Percentiles rank a stretch among this genome's conserved stretches.
Conservation (phyloP, 1,140 invertebrate species). For the Eueides isabella region DNA sequence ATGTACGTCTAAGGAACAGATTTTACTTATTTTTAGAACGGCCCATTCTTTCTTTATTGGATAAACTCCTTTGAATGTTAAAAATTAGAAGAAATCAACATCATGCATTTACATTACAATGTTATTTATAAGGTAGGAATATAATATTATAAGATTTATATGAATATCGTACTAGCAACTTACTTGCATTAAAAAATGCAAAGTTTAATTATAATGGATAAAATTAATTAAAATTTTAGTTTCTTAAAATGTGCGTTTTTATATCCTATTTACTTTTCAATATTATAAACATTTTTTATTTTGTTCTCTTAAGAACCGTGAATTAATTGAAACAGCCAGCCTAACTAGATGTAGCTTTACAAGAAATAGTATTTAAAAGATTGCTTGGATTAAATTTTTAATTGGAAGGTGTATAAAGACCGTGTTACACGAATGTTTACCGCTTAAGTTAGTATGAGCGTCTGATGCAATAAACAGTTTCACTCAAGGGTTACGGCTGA, state of each 20-base stretch:
- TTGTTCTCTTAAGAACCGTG: constrained; percentile 6
- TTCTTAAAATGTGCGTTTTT: constrained; percentile 9
- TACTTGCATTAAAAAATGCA: background rate
- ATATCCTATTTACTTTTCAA: constrained; percentile 1
- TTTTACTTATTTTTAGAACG: background rate
- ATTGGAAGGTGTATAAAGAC: constrained; percentile 33
- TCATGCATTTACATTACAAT: background rate
- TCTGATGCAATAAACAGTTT: constrained; percentile 1
- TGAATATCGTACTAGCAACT: too few relatives aligned
- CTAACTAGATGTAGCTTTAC: constrained; percentile 22
- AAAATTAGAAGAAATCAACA: too few relatives aligned
- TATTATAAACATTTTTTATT: constrained; percentile 9
- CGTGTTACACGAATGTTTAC: constrained; percentile 31
- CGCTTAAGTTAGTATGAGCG: constrained; percentile 15
- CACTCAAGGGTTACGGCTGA: background rate
- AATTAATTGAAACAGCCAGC: constrained; percentile 14
- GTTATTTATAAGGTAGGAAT: background rate
- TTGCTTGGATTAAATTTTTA: constrained; percentile 32
- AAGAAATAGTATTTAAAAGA: constrained; percentile 27
- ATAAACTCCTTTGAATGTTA: too few relatives aligned
- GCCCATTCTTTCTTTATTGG: background rate
- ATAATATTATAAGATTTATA: too few relatives aligned
- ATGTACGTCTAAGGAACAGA: constrained; percentile 9
- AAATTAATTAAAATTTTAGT: background rate
- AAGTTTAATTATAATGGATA: background rate